Percentiles rank a stretch among this genome's conserved stretches.
phyloP scores from a whole-genome alignment of 1,140 invertebrate genomes.

The Cydia strobilella region DNA sequence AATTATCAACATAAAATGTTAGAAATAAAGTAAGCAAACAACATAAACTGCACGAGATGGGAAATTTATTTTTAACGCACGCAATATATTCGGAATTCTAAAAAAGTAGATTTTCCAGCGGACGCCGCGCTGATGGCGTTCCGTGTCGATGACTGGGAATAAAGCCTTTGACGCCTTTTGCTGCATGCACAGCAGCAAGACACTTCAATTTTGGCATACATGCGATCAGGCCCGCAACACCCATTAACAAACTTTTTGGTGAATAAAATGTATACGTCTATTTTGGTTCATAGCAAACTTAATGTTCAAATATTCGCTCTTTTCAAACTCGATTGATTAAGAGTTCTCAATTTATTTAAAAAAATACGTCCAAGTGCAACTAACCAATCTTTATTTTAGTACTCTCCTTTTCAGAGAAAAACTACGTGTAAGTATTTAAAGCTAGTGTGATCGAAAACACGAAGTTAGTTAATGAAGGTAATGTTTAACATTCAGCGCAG shows the following conservation, averaged over 20 bases:
- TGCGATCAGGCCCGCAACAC: slow-evolving; percentile 47
- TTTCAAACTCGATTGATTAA: no score
- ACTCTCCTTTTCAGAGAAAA: neutral
- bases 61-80: slow-evolving; percentile 28
- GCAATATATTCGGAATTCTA: slow-evolving; percentile 10
- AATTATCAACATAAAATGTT: neutral
- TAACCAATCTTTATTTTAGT: neutral
- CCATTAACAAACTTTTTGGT: slow-evolving; percentile 4
- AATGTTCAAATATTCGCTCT: neutral
- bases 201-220: slow-evolving; percentile 73
- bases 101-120: slow-evolving; percentile 47
- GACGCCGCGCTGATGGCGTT: slow-evolving; percentile 51
- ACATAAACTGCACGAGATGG: neutral
- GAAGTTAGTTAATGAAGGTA: slow-evolving; percentile 23
- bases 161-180: slow-evolving; percentile 76
- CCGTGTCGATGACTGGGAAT: slow-evolving; percentile 74
- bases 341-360: no score
- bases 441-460: slow-evolving; percentile 21
- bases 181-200: slow-evolving; percentile 66
- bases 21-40: neutral
- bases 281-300: neutral
- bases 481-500: slow-evolving; percentile 51
- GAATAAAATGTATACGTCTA: neutral
- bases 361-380: no score
- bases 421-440: neutral